Evolutionary conservation across 2,888 invertebrate genomes (phyloP), one percentile per base, ranked within the genome.

Genomic region (Tinea pellionella): DNA sequence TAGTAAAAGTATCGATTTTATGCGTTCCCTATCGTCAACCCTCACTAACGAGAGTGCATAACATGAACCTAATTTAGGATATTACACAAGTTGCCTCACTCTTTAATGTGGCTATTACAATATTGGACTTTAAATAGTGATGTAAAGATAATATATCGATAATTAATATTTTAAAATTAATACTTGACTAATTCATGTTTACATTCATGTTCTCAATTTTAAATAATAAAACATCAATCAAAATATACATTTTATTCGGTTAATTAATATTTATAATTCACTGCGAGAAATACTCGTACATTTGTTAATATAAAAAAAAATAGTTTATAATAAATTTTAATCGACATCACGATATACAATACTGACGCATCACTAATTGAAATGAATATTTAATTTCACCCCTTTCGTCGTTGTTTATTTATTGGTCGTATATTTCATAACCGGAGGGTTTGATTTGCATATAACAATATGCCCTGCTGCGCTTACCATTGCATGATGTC

Each of bases 311-410:
- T n/a, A n/a, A n/a, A n/a, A n/a, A n/a, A n/a, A n/a, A n/a, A n/a
- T n/a, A n/a, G n/a, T 58, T 56, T 9, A 30, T 29, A 47, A 12
- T 29, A 8, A 29, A 24, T 18, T 37, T 37, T 37, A 15, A 15
- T 47, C 47, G 47, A 47, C 13, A 47, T 13, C 47, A n/a, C n/a
- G 16, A 16, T 2, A 8, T 8, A 41, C 53, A 60, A 59, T 47
- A 56, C 19, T 2, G 18, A 16, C 62, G 64, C 78, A 71, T 70
- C 78, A 76, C 81, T 77, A 71, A 24, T 63, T 63, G 64, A 66
- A 74, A 82, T 86, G 83, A 84, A 87, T 86, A 86, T 85, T 84
- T 86, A 83, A 84, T 81, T 80, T 80, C 81, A 84, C 84, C 86
- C 86, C 84, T 81, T 80, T 78, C 74, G 70, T 64, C 64, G 69